Evolutionary conservation across 2,797 vertebrate species (phyloP).

Genomic region (Halcyon smyrnensis): DNA sequence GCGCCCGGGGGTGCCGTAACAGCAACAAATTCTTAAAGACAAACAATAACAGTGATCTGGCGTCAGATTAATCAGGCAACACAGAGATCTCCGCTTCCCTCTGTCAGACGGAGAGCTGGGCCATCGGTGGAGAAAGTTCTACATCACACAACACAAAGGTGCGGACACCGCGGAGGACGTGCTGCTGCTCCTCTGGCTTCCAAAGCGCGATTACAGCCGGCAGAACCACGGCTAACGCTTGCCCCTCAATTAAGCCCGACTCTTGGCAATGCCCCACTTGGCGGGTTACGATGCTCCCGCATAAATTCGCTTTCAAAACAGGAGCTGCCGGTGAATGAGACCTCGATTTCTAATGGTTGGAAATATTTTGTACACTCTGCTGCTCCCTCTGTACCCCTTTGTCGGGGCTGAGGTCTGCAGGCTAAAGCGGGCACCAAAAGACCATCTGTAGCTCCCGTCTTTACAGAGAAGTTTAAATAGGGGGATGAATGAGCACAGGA

Average conservation of each 20-base stretch:
- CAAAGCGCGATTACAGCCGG: rapidly evolving
- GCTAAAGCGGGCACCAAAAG: conserved; percentile 75
- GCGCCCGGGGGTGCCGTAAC: rapidly evolving
- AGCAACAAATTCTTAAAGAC: background rate
- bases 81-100: background rate
- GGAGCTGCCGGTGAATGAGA: conserved; percentile 43
- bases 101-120: too few species aligned
- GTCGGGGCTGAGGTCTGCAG: conserved; percentile 63
- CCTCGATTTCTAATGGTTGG: conserved; percentile 52
- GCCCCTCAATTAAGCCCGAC: background rate
- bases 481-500: conserved; percentile 75
- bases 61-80: background rate
- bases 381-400: conserved; percentile 68
- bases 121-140: background rate
- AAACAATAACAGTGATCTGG: background rate
- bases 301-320: conserved; percentile 39
- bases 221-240: rapidly evolving
- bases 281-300: background rate
- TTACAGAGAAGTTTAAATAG: conserved; percentile 74
- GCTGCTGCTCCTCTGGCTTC: background rate
- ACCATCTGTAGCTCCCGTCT: conserved; percentile 74
- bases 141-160: background rate
- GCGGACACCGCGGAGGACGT: background rate
- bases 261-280: background rate
- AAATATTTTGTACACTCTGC: conserved; percentile 71